Conservation (phyloP, 1,140 invertebrate genomes). For the Ips nitidus region DNA sequence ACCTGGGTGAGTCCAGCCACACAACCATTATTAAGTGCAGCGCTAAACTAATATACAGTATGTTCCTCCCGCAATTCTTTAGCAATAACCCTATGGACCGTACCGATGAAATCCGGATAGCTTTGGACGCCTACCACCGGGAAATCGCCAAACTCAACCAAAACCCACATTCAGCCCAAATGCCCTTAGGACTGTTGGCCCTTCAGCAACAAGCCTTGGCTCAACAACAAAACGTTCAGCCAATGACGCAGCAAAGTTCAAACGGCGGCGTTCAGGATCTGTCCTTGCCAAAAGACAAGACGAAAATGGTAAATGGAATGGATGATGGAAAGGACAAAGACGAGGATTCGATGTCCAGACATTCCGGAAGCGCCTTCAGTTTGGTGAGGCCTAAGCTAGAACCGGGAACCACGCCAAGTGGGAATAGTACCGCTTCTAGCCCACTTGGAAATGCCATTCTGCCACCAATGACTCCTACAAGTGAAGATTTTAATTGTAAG, state of each 20-base stretch:
- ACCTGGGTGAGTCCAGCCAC: conserved; percentile 58
- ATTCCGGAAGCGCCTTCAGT: conserved; percentile 82
- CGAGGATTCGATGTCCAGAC: conserved; percentile 69
- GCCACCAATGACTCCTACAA: conserved; percentile 74
- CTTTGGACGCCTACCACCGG: conserved; percentile 87
- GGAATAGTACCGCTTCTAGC: conserved; percentile 68
- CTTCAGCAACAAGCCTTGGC: conserved; percentile 72
- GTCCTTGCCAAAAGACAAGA: conserved; percentile 78
- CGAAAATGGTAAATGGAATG: conserved; percentile 68
- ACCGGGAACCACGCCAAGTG: conserved; percentile 63
- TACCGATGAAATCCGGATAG: conserved; percentile 85
- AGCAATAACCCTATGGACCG: conserved; percentile 67
- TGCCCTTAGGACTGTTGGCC: conserved; percentile 66
- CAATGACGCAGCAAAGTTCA: conserved; percentile 58
- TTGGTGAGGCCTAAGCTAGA: conserved; percentile 80
- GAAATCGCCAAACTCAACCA: conserved; percentile 85
- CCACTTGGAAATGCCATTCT: conserved; percentile 80
- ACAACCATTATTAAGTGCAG: conserved; percentile 58
- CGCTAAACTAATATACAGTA: conserved; percentile 67
- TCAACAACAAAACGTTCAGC: conserved; percentile 58
- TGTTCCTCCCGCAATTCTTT: conserved; percentile 80
- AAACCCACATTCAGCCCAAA: conserved; percentile 56
- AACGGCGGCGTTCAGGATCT: conserved; percentile 81
- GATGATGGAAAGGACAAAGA: conserved; percentile 52
- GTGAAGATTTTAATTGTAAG: conserved; percentile 70